Base-by-base conservation (phyloP, 2,113 vertebrate genomes). In the Myrmecophaga tridactyla region DNA sequence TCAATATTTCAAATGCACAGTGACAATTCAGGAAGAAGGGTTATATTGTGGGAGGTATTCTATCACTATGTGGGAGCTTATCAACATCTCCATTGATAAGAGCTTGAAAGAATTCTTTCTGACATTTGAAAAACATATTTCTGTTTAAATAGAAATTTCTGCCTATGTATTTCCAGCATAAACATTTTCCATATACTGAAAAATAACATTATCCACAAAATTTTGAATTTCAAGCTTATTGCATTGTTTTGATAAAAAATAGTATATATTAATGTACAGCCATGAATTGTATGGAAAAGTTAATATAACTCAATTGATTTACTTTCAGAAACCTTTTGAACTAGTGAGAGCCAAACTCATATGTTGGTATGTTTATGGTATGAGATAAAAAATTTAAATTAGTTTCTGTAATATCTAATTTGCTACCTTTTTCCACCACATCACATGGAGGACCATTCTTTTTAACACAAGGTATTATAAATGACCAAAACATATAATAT, bases 341-440 rank as follows among this genome's bases (percentile, higher is more conserved):
- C 20, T 93, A 95, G 60, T 20, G 15, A 46, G 86, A 23, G 97
- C 97, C 89, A 93, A 95, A 92, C 95, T 97, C 86, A 97, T 93
- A 95, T 62, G 96, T 89, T 93, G 92, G 86, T 91, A 95, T 86
- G 25, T 86, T 96, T 94, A 29, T 70, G 95, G 13, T 53, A 76
- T 25, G 82, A 69, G 94, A 43, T 92, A 93, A 90, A 96, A 76
- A 95, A 93, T 53, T 53, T 81, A 90, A 96, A 96, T 83, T 62
- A 67, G 13, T 82, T 96, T 83, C 34, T 92, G 39, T 69, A 31
- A 65, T 98, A 94, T 91, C n/a, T 51, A 84, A 91, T 93, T 86
- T 36, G 63, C n/a, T n/a, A n/a, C 69, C 60, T 90, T 96, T 53
- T 93, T 86, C 78, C 80, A 96, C 63, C 69, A 92, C 91, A 96